Evolutionary conservation across 92 coral and sea anemone species (phyloP), one percentile per base, ranked within the genome.

Genomic region (Siderastrea siderea): DNA sequence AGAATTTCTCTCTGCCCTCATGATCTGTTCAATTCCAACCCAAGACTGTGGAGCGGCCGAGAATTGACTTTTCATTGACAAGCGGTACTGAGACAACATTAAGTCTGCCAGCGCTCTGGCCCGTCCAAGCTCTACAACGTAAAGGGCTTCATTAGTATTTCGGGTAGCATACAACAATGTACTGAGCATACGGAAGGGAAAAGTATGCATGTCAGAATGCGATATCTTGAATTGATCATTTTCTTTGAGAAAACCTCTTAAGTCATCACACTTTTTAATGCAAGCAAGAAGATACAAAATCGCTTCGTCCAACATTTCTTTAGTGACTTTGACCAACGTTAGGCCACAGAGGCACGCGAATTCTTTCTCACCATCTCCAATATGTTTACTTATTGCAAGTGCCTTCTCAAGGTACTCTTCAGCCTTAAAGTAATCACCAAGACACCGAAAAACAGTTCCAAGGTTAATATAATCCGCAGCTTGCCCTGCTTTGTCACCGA

Each of bases 51-150:
- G 77, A 72, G 47, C 51, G 9, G 12, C 19, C 43, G 58, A 6
- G 1, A 3, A 47, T 8, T 1, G 77, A n/a, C 13, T 48, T 72
- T 49, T 47, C 26, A 50, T 26, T 14, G 2, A 12, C 38, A 26
- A 26, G 38, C 38, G 38, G 49, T 47, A 51, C 11, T 68, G 50
- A 46, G 49, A 14, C 13, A 15, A 44, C 19, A 68, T 68, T 46
- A 68, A 38, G 74, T 68, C 74, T 68, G 48, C 74, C 17, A 68
- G 74, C 11, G 74, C 74, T 68, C 74, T 44, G 47, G 74, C 60
- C 15, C 78, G 78, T 26, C 44, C 61, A 7, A 73, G 78, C 60
- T 73, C 78, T 51, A 5, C 46, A 17, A 73, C 60, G 19, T 50
- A 49, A 17, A 52, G 78, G n/a, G 78, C 78, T 1, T 73, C 48